These are phyloP conservation scores for Hapalemur alaotrensis DNA, from an alignment of 2,797 vertebrate genomes.

Conservation along the genomic window DNA sequence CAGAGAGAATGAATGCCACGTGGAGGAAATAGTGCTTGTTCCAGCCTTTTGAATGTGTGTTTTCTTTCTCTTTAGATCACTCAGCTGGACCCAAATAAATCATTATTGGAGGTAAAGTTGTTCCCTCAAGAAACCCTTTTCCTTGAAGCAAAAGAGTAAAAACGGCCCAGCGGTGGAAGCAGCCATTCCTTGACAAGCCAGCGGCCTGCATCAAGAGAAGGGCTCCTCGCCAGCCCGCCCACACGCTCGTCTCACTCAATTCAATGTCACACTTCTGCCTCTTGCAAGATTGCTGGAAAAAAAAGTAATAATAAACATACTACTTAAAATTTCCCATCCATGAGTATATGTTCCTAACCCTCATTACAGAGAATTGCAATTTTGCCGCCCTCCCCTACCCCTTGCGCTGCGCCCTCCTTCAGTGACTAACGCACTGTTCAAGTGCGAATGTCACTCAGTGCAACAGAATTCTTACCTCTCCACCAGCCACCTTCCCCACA, in stretches of 20 bases:
- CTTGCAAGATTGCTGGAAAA: conserved; percentile 89
- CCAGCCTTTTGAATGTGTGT: conserved; percentile 52
- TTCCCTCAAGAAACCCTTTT: conserved; percentile 99
- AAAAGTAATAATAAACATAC: conserved; percentile 85
- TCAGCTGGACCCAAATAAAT: conserved; percentile 94
- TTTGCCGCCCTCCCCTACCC: conserved; percentile 78
- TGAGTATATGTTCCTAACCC: conserved; percentile 86
- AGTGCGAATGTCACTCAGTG: conserved; percentile 82
- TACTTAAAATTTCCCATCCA: conserved; percentile 85
- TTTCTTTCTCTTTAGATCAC: conserved; percentile 91
- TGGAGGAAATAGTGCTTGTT: not conserved
- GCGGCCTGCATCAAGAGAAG: conserved; percentile 81
- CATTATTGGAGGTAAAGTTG: conserved; percentile 97
- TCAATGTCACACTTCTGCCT: conserved; percentile 89
- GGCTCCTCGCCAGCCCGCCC: conserved; percentile 79
- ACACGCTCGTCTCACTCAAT: conserved; percentile 79
- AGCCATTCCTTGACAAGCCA: conserved; percentile 78
- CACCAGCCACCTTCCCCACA: conserved; percentile 75
- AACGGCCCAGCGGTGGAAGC: conserved; percentile 79
- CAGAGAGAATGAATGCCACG: not conserved
- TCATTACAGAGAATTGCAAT: conserved; percentile 77
- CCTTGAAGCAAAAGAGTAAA: conserved; percentile 97
- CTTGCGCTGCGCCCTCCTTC: conserved; percentile 80
- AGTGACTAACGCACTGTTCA: conserved; percentile 83
- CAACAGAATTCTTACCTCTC: conserved; percentile 80